These are phyloP conservation scores for Matsumyia berberina DNA, from an alignment of 2,888 invertebrate genomes.

Conservation along the genomic window DNA sequence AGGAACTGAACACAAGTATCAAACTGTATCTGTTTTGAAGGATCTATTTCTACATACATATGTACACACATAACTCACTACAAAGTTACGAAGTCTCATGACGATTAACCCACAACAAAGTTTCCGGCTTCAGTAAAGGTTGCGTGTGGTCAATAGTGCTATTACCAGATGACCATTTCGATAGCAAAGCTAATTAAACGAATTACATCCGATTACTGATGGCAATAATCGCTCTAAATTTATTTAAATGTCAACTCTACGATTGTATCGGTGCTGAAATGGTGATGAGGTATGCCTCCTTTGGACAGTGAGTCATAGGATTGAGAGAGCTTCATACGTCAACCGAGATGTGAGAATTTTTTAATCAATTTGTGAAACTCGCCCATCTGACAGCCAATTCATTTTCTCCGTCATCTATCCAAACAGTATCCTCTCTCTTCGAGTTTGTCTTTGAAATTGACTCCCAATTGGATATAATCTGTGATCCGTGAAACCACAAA, in stretches of 20 bases:
- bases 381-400: no score
- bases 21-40: no score
- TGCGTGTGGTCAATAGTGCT: background rate
- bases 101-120: background rate
- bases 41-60: no score
- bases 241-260: conserved; percentile 7
- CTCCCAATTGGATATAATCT: background rate
- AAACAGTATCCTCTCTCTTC: no score
- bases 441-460: conserved; percentile 16
- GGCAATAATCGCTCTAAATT: conserved; percentile 22
- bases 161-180: conserved; percentile 14
- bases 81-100: background rate
- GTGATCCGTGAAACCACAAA: background rate
- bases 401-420: no score
- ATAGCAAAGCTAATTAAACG: conserved; percentile 31
- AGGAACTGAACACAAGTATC: no score
- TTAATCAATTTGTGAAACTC: no score
- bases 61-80: background rate
- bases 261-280: conserved; percentile 15
- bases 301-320: no score
- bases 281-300: background rate
- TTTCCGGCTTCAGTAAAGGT: conserved; percentile 10
- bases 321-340: no score
- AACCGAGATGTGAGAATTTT: no score
- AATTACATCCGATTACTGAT: conserved; percentile 20